Evolutionary conservation across 2,797 vertebrate genomes (phyloP).

Genomic region (Agapornis canus): DNA sequence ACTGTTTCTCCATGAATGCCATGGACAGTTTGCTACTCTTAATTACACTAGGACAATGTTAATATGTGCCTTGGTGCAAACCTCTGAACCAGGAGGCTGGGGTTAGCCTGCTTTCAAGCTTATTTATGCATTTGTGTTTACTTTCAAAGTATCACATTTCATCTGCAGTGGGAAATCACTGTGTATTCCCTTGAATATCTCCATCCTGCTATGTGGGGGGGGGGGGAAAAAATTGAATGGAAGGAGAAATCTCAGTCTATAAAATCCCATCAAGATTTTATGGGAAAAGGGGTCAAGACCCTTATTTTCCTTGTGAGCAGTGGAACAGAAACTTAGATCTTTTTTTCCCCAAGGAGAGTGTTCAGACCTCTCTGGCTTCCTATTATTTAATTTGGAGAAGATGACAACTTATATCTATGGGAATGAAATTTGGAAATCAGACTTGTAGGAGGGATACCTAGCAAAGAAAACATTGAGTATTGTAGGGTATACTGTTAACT

Average conservation of each 20-base stretch:
- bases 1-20: not conserved
- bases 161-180: not conserved
- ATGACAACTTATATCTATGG: not conserved
- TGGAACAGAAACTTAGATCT: not conserved
- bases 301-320: not conserved
- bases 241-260: not conserved
- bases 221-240: not conserved
- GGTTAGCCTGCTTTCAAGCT: not conserved
- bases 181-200: not conserved
- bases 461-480: not conserved
- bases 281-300: not conserved
- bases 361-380: not conserved
- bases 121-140: not conserved
- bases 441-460: not conserved
- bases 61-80: not conserved
- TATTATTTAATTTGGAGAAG: not conserved
- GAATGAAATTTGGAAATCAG: not conserved
- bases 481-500: not conserved
- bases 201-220: fast-evolving
- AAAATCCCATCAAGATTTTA: not conserved
- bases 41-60: not conserved
- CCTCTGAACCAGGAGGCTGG: not conserved
- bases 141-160: not conserved
- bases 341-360: not conserved
- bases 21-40: not conserved